These are phyloP conservation scores for Centropristis striata DNA, from an alignment of 2,113 vertebrate species.

Conservation along the genomic window DNA sequence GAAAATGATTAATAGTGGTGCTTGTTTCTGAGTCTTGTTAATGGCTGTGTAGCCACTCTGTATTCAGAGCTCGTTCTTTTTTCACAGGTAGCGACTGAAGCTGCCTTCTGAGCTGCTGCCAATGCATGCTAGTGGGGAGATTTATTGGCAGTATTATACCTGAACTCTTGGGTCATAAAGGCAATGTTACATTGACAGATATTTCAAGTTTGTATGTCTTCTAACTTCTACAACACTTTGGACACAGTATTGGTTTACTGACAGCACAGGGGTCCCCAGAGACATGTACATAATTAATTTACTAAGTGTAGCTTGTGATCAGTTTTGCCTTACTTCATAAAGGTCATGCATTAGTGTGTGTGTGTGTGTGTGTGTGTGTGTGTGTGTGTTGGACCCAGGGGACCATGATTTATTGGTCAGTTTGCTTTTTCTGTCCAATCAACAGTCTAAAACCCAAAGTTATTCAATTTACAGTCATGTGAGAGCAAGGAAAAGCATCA, in stretches of 20 bases:
- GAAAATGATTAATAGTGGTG: slow-evolving; percentile 75
- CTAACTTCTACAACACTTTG: slow-evolving; percentile 15
- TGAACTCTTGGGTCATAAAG: slow-evolving; percentile 45
- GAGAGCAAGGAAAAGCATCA: background rate
- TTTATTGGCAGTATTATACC: slow-evolving; percentile 40
- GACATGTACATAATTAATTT: slow-evolving; percentile 1
- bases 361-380: too few species aligned
- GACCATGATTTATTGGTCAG: background rate
- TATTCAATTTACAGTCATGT: background rate
- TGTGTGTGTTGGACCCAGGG: background rate
- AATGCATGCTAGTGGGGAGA: slow-evolving; percentile 54
- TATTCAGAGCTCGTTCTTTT: slow-evolving; percentile 73
- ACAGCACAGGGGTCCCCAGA: background rate
- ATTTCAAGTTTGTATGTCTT: slow-evolving; percentile 38
- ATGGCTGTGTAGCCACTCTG: slow-evolving; percentile 60
- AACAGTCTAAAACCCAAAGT: background rate
- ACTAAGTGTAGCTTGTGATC: background rate
- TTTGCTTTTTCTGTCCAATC: background rate
- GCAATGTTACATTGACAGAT: slow-evolving; percentile 55
- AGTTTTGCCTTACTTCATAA: slow-evolving; percentile 15
- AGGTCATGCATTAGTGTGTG: slow-evolving; percentile 3
- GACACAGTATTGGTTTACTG: slow-evolving; percentile 24
- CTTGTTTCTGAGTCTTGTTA: slow-evolving; percentile 64
- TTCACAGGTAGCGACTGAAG: slow-evolving; percentile 69
- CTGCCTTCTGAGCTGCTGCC: slow-evolving; percentile 55